A percentile compares a stretch with the other conserved stretches of the same genome.
phyloP scores from a whole-genome alignment of 2,113 vertebrate genomes.

The Xerus inauris region DNA sequence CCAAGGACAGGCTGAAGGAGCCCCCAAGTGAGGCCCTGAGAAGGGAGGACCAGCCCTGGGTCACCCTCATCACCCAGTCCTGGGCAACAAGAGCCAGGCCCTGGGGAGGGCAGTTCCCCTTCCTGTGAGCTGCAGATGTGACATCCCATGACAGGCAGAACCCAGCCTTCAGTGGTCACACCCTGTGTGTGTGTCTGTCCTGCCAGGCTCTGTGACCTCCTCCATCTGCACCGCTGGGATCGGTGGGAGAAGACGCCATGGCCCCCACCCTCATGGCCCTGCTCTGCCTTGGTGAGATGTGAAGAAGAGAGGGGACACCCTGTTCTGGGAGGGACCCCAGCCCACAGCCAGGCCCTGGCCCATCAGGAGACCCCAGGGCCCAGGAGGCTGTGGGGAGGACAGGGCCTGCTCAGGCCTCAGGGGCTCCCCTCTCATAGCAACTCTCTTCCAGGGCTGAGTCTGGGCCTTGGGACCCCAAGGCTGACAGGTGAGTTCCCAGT shows the following conservation, averaged over 20 bases:
- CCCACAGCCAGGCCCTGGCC: neutral
- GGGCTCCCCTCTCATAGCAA: too few relatives aligned
- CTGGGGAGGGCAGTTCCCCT: neutral
- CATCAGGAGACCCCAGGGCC: neutral
- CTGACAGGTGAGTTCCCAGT: neutral
- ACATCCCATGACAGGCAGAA: neutral
- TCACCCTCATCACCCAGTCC: neutral
- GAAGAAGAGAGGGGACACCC: too few relatives aligned
- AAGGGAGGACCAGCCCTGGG: accelerated
- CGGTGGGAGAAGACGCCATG: too few relatives aligned
- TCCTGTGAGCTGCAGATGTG: neutral
- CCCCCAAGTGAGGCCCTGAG: neutral
- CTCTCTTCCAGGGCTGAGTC: neutral
- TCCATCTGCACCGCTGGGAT: too few relatives aligned
- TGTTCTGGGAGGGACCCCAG: accelerated
- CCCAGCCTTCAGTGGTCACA: neutral
- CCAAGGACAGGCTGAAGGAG: accelerated
- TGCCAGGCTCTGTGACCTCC: too few relatives aligned
- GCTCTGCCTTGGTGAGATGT: neutral
- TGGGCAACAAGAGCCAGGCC: neutral
- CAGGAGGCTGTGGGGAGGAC: neutral
- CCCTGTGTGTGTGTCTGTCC: too few relatives aligned
- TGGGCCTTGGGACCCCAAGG: accelerated
- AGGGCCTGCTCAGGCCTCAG: neutral
- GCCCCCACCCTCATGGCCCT: too few relatives aligned